Evolutionary conservation across 2,888 invertebrate species (phyloP).

Genomic region (Dasysyrphus albostriatus): DNA sequence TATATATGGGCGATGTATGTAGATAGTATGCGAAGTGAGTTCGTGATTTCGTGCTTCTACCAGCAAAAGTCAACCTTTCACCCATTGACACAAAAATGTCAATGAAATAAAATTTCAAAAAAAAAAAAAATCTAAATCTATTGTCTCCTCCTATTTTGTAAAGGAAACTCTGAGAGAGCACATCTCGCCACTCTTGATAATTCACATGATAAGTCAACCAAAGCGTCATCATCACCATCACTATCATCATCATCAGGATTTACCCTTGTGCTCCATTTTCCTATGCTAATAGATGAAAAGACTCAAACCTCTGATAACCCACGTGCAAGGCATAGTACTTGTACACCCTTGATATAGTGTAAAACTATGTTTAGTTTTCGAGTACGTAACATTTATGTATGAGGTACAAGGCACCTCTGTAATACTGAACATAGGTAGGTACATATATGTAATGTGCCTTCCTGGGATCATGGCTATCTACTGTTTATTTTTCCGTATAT

Average conservation of each 20-base stretch:
- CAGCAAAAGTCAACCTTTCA: constrained; percentile 49
- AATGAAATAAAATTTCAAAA: constrained; percentile 23
- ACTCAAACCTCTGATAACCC: constrained; percentile 55
- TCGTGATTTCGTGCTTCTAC: constrained; percentile 63
- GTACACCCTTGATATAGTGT: constrained; percentile 34
- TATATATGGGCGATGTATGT: constrained; percentile 10
- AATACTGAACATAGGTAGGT: not conserved
- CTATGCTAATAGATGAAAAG: constrained; percentile 64
- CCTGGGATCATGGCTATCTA: constrained; percentile 3
- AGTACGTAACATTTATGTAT: not conserved
- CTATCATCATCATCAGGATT: constrained; percentile 31
- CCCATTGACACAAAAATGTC: constrained; percentile 69
- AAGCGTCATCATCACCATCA: constrained; percentile 20
- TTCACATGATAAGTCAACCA: constrained; percentile 36
- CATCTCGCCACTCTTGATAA: constrained; percentile 28
- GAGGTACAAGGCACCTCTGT: not conserved
- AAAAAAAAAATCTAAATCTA: constrained; percentile 24
- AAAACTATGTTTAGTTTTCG: constrained; percentile 2
- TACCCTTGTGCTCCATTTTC: constrained; percentile 63
- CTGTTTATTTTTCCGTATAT: constrained; percentile 26
- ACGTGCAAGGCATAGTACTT: constrained; percentile 23
- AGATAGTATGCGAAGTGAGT: too few species aligned
- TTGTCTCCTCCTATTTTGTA: constrained; percentile 16
- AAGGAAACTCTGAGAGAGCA: constrained; percentile 26
- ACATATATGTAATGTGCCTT: not conserved